Percentiles rank a stretch among this genome's conserved stretches.
phyloP scores from a whole-genome alignment of 2,797 vertebrate species.

The Melanotaenia maccullochi region DNA sequence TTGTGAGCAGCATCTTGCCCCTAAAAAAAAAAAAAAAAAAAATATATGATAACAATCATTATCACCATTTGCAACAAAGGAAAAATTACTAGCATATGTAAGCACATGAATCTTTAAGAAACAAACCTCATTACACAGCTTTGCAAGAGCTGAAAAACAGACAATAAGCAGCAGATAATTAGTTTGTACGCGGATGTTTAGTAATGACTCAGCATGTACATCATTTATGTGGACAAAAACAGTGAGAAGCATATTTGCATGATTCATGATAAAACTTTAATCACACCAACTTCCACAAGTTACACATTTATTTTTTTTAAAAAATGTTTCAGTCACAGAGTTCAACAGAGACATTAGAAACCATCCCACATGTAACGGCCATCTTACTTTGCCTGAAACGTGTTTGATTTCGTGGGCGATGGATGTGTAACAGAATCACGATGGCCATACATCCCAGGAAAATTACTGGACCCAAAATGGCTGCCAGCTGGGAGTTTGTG shows the following conservation, averaged over 20 bases:
- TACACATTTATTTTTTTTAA: slow-evolving; percentile 22
- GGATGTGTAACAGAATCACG: slow-evolving; percentile 42
- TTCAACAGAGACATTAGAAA: slow-evolving; percentile 13
- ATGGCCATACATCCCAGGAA: slow-evolving; percentile 38
- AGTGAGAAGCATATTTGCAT: background rate
- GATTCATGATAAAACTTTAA: slow-evolving; percentile 11
- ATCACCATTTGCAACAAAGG: background rate
- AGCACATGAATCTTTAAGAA: background rate
- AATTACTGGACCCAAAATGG: slow-evolving; percentile 51
- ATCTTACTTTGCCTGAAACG: slow-evolving; percentile 70
- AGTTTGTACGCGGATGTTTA: slow-evolving; percentile 8
- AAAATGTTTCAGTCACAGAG: background rate
- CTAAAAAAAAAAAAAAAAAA: slow-evolving; percentile 19
- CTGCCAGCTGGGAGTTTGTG: background rate
- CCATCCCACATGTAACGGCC: slow-evolving; percentile 15
- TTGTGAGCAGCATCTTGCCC: slow-evolving; percentile 31
- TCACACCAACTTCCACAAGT: slow-evolving; percentile 24
- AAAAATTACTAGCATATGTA: slow-evolving; percentile 4
- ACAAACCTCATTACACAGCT: slow-evolving; percentile 61
- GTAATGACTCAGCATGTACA: slow-evolving; percentile 23
- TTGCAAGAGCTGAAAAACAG: slow-evolving; percentile 67
- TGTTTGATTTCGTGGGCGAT: slow-evolving; percentile 24
- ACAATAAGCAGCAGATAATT: slow-evolving; percentile 24
- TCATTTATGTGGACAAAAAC: slow-evolving; percentile 9
- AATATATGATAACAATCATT: background rate